Base-by-base conservation (phyloP, 2,113 vertebrate species). In the Tor tambroides region DNA sequence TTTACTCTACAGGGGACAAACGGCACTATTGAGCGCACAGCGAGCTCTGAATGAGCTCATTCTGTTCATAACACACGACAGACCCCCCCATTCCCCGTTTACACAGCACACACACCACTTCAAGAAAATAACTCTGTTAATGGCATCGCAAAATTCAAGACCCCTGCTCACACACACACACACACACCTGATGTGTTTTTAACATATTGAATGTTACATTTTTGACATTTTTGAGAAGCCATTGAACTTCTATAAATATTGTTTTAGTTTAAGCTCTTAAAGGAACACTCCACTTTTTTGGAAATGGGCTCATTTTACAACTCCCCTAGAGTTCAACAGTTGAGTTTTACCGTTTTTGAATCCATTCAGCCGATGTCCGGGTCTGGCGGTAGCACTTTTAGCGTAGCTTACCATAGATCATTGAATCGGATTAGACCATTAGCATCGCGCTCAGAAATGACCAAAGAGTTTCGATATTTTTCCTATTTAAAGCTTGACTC, bases 1-100 rank as follows among this genome's bases (percentile, higher is more conserved):
- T 81, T 65, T 81, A 81, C 80, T 81, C 30, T 80, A 67, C 80
- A 46, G 15, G 15, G 38, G n/a, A 81, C 80, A 81, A 65, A 67
- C 17, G 59, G n/a, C 12, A 19, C 49, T 67, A 65, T 65, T 81
- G 80, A 81, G 59, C 59, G 15, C 15, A 43, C 9, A 12, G 5
- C 12, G 0, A 61, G 78, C 80, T 67, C 35, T 65, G n/a, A 81
- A 81, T 81, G 35, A 81, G 9, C 59, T 28, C n/a, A 46, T 81
- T 81, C 80, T 80, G 78, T 80, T 63, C 54, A 59, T 12, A 23
- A 35, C 28, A 61, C 23, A n/a, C 23, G 56, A 3, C 56, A 61
- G 56, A 61, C 2, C 56, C 56, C 51, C 54, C 56, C 21, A 1
- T 59, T 38, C 32, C 32, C 30, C 54, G 61, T 80, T 26, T 41